A percentile compares a stretch with the other conserved stretches of the same genome.
Conservation (phyloP, 2,113 vertebrate species). For the Puffinus mauretanicus region DNA sequence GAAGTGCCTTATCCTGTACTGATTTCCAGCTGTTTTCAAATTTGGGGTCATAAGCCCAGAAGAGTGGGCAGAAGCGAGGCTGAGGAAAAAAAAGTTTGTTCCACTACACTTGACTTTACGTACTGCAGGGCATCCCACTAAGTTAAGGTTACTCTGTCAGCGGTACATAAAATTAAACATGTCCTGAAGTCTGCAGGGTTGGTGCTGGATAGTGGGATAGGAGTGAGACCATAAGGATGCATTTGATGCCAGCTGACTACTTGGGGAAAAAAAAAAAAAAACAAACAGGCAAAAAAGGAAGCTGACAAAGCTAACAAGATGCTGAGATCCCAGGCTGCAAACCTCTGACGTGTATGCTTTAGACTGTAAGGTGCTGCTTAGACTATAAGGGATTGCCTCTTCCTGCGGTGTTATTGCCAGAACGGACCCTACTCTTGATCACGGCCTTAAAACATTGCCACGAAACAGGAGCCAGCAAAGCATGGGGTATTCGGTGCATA, state of each 20-base stretch:
- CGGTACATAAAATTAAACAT: neutral
- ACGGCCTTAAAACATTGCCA: neutral
- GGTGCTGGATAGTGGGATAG: neutral
- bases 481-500: neutral
- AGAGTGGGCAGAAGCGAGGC: neutral
- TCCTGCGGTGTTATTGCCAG: neutral
- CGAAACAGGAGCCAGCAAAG: neutral
- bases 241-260: neutral
- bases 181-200: neutral
- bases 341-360: neutral
- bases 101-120: fast-evolving
- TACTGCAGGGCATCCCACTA: neutral
- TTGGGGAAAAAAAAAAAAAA: neutral
- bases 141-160: neutral
- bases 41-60: neutral
- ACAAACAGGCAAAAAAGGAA: neutral
- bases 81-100: neutral
- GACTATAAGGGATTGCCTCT: neutral
- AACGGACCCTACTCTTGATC: neutral
- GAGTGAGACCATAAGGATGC: neutral
- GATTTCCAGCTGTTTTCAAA: neutral
- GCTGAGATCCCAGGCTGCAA: neutral
- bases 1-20: neutral
- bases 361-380: neutral
- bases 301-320: neutral